These are phyloP conservation scores for Dendrolimus pini DNA, from an alignment of 2,888 invertebrate species.

Conservation along the genomic window DNA sequence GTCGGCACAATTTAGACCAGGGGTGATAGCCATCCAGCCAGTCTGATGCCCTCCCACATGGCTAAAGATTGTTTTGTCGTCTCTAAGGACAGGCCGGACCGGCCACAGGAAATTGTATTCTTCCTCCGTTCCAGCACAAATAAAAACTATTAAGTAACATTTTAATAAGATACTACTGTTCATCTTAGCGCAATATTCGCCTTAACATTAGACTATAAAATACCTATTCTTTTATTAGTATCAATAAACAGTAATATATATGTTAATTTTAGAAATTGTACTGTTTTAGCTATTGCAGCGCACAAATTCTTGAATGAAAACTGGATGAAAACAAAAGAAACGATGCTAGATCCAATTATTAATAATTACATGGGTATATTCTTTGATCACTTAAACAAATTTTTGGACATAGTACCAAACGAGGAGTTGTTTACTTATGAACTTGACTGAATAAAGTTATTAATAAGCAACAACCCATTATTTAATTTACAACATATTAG, in stretches of 20 bases:
- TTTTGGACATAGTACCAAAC: background rate
- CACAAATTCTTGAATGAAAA: background rate
- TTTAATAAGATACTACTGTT: too few species aligned
- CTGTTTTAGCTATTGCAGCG: conserved; percentile 1
- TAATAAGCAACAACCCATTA: background rate
- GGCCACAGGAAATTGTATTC: background rate
- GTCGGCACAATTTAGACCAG: too few species aligned
- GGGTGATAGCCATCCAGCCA: too few species aligned
- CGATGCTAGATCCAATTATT: background rate
- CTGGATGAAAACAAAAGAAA: background rate
- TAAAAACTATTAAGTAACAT: background rate
- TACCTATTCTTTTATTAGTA: background rate
- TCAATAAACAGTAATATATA: background rate
- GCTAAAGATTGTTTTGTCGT: background rate
- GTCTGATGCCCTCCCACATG: background rate
- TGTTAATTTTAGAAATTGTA: conserved; percentile 2
- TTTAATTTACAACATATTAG: background rate
- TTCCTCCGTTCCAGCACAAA: background rate
- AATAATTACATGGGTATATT: background rate
- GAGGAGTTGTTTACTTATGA: background rate
- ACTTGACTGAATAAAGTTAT: background rate
- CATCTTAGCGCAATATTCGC: too few species aligned
- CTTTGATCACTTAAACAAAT: background rate
- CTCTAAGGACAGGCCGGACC: background rate
- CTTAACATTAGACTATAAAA: background rate